Percentiles rank a stretch among this genome's conserved stretches.
phyloP scores from a whole-genome alignment of 2,113 vertebrate genomes.

The Octodon degus region DNA sequence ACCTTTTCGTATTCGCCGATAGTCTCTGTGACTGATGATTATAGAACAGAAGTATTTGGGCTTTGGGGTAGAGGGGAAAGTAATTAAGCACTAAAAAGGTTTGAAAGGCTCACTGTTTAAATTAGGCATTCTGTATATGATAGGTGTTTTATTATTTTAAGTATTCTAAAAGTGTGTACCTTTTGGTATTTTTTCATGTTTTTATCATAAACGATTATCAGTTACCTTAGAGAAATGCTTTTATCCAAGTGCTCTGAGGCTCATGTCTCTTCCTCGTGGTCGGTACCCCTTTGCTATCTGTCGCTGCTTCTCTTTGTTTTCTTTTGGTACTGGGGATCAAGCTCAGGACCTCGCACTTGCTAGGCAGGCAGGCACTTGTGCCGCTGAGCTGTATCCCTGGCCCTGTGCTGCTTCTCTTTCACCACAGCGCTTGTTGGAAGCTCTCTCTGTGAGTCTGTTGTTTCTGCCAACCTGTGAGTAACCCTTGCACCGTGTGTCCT shows the following conservation, averaged over 20 bases:
- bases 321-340: too few relatives aligned
- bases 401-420: neutral
- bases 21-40: neutral
- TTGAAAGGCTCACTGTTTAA: neutral
- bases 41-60: neutral
- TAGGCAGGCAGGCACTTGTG: too few relatives aligned
- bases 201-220: neutral
- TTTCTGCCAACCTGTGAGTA: neutral
- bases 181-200: neutral
- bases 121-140: neutral
- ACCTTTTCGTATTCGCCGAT: neutral
- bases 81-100: neutral
- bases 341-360: too few relatives aligned
- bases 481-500: fast-evolving
- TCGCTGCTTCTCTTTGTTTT: neutral
- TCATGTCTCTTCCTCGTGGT: neutral
- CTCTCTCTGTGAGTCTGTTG: neutral
- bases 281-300: neutral
- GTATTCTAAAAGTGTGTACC: neutral
- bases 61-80: neutral
- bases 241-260: neutral
- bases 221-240: neutral
- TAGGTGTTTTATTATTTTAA: neutral
- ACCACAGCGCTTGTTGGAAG: neutral
- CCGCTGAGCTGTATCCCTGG: too few relatives aligned